phyloP scores from a whole-genome alignment of 2,113 vertebrate species.

The Antigone vipio region DNA sequence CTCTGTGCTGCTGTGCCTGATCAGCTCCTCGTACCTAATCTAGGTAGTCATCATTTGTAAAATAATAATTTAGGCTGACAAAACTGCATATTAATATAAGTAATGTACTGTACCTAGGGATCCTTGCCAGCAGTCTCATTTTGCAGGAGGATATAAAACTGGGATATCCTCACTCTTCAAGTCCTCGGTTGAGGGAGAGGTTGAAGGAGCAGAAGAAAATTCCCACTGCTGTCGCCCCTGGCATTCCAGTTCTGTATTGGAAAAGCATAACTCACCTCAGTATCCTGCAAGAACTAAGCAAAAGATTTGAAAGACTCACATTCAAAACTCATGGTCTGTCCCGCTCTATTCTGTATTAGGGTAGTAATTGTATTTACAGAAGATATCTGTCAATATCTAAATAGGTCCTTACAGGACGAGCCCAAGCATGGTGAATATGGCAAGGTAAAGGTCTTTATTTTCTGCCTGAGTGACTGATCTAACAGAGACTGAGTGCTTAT shows the following conservation, averaged over 20 bases:
- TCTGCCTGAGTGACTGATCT: neutral
- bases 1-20: neutral
- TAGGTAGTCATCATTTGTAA: neutral
- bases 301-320: neutral
- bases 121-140: neutral
- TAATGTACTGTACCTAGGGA: neutral
- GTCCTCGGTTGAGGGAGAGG: neutral
- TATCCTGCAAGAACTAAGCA: neutral
- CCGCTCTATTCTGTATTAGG: neutral
- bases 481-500: neutral
- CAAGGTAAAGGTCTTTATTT: neutral
- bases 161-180: neutral
- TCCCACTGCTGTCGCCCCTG: fast-evolving
- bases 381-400: neutral
- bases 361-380: neutral
- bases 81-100: neutral
- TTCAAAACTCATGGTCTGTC: neutral
- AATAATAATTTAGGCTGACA: constrained; percentile 32
- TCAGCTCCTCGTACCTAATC: neutral
- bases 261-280: neutral
- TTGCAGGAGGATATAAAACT: neutral
- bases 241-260: neutral
- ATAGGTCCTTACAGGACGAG: neutral
- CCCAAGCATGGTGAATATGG: neutral
- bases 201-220: neutral